Percentiles rank a stretch among this genome's conserved stretches.
These are phyloP conservation scores for Horisme vitalbata DNA, from an alignment of 2,888 invertebrate species.

Conservation along the genomic window DNA sequence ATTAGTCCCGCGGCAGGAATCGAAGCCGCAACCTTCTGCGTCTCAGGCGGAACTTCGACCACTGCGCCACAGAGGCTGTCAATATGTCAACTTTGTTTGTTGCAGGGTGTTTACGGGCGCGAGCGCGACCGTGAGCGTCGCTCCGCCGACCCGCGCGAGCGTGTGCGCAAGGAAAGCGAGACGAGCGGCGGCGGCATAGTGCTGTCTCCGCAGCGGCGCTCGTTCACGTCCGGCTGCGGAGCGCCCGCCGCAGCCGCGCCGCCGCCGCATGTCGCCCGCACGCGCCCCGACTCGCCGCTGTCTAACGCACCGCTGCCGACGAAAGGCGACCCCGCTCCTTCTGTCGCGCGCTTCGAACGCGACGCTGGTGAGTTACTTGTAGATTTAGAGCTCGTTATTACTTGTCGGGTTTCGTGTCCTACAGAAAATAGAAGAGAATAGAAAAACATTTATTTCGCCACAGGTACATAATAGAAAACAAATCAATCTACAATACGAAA, in stretches of 20 bases:
- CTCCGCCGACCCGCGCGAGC: constrained; percentile 87
- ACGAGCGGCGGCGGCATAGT: constrained; percentile 85
- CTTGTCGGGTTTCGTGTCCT: too few species aligned
- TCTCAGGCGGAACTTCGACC: too few species aligned
- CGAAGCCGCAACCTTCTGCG: too few species aligned
- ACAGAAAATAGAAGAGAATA: too few species aligned
- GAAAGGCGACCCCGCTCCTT: constrained; percentile 51
- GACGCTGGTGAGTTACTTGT: constrained; percentile 6
- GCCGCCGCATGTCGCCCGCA: constrained; percentile 82
- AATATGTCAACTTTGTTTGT: too few species aligned
- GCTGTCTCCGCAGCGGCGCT: constrained; percentile 92
- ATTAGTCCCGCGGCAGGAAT: too few species aligned
- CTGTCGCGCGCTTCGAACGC: constrained; percentile 5
- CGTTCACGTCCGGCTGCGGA: constrained; percentile 94
- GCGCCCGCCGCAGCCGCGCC: constrained; percentile 82
- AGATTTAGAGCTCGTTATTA: too few species aligned
- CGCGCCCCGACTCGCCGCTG: constrained; percentile 66
- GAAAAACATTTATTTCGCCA: too few species aligned
- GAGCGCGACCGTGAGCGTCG: constrained; percentile 70
- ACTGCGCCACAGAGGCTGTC: too few species aligned
- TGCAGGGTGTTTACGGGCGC: constrained; percentile 65
- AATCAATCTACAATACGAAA: too few species aligned
- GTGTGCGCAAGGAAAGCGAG: constrained; percentile 91
- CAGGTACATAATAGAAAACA: too few species aligned
- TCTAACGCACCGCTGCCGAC: constrained; percentile 44